Conservation (phyloP, 2,797 vertebrate genomes). For the Sphaeramia orbicularis region DNA sequence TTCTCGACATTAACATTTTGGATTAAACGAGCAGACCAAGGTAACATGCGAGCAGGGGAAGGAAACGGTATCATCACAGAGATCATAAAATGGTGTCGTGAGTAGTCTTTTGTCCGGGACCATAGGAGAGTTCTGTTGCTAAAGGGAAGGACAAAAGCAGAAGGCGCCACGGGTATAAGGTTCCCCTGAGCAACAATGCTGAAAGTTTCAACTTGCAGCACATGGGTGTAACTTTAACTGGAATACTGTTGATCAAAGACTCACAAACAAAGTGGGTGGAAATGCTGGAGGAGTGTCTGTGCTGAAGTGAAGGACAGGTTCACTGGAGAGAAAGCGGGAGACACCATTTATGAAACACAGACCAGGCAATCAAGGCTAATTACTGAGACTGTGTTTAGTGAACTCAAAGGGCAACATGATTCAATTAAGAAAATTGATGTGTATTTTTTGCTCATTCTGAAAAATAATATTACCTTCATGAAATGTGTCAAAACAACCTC, state of each 20-base stretch:
- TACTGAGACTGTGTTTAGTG: conserved; percentile 66
- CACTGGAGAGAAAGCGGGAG: conserved; percentile 76
- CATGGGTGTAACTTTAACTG: conserved; percentile 87
- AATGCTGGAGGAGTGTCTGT: conserved; percentile 84
- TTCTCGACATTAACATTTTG: conserved; percentile 61
- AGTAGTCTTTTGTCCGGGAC: conserved; percentile 85
- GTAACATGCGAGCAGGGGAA: conserved; percentile 71
- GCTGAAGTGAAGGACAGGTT: conserved; percentile 81
- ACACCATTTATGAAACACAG: conserved; percentile 75
- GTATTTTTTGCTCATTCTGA: conserved; percentile 44
- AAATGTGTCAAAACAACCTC: conserved; percentile 35
- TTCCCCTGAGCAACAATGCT: conserved; percentile 85
- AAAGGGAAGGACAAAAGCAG: conserved; percentile 86
- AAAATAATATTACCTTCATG: conserved; percentile 36
- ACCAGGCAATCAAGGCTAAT: conserved; percentile 75
- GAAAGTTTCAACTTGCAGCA: conserved; percentile 87
- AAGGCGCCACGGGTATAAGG: conserved; percentile 87
- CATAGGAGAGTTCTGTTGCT: conserved; percentile 86
- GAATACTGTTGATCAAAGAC: conserved; percentile 84
- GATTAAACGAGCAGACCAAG: conserved; percentile 64
- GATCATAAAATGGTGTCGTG: conserved; percentile 86
- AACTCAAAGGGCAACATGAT: conserved; percentile 66
- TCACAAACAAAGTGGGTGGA: conserved; percentile 85
- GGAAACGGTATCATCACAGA: conserved; percentile 82
- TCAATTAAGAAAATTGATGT: conserved; percentile 66